phyloP scores from a whole-genome alignment of 2,888 invertebrate species.

The Tetragonula carbonaria region DNA sequence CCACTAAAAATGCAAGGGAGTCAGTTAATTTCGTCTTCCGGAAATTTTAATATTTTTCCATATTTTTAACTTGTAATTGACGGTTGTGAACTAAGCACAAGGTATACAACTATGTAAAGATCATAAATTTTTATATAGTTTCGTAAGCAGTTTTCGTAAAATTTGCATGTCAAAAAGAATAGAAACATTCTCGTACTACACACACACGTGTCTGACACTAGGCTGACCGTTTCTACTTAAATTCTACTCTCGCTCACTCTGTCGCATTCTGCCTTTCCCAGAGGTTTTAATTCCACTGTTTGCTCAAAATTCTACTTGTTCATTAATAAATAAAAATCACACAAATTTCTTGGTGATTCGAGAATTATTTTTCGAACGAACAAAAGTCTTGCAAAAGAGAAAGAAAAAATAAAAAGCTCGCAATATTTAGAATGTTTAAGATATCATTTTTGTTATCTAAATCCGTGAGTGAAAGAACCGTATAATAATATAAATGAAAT shows the following conservation, averaged over 20 bases:
- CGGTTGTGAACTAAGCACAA: not conserved
- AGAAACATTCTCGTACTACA: too few species aligned
- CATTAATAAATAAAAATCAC: not conserved
- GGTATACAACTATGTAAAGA: not conserved
- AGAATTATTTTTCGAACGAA: not conserved
- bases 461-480: not conserved
- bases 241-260: not conserved
- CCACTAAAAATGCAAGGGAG: not conserved
- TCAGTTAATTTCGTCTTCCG: not conserved
- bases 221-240: not conserved
- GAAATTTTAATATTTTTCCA: not conserved
- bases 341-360: not conserved
- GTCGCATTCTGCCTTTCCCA: too few species aligned
- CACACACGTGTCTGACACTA: not conserved
- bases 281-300: not conserved
- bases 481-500: not conserved
- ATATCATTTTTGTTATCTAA: not conserved
- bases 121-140: not conserved
- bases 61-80: not conserved
- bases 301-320: not conserved
- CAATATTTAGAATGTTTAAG: not conserved
- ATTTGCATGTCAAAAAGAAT: not conserved
- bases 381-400: not conserved
- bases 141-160: too few species aligned
- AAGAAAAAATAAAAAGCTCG: not conserved